phyloP scores from a whole-genome alignment of 2,113 vertebrate species.

The Siphamia tubifer region DNA sequence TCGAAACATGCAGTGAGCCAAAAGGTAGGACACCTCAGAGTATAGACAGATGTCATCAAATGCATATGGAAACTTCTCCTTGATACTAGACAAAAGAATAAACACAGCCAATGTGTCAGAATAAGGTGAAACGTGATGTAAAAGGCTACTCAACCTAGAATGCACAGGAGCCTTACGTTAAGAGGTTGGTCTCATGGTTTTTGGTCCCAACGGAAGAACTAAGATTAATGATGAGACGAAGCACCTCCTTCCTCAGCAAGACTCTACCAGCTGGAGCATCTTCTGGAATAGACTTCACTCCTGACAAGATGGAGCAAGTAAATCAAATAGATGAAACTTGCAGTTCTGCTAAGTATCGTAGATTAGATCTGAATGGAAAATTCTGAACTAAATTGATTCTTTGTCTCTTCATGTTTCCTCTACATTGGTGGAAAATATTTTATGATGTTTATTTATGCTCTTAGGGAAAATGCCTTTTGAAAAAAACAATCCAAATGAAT shows the following conservation, averaged over 20 bases:
- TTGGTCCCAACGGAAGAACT: constrained; percentile 94
- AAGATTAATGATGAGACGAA: constrained; percentile 89
- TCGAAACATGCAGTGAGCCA: constrained; percentile 90
- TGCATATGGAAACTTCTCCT: constrained; percentile 91
- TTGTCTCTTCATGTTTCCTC: too few species aligned
- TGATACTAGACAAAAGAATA: constrained; percentile 79
- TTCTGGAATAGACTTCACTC: constrained; percentile 87
- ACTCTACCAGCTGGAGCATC: constrained; percentile 90
- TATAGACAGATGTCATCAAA: constrained; percentile 94
- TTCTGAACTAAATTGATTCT: too few species aligned
- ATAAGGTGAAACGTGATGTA: not conserved
- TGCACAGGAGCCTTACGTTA: constrained; percentile 84
- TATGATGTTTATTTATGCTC: too few species aligned
- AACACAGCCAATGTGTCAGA: not conserved
- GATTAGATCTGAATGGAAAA: too few species aligned
- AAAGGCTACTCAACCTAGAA: not conserved
- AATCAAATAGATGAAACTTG: not conserved
- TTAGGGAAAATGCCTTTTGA: too few species aligned
- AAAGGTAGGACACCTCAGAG: constrained; percentile 89
- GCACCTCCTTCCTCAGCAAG: constrained; percentile 88
- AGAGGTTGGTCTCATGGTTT: constrained; percentile 88
- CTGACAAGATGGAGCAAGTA: constrained; percentile 51
- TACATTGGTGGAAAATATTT: too few species aligned
- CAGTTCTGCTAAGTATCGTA: too few species aligned
- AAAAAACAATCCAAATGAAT: too few species aligned